Evolutionary conservation across 2,888 invertebrate species (phyloP).

Genomic region (Kuschelorhynchus macadamiae): DNA sequence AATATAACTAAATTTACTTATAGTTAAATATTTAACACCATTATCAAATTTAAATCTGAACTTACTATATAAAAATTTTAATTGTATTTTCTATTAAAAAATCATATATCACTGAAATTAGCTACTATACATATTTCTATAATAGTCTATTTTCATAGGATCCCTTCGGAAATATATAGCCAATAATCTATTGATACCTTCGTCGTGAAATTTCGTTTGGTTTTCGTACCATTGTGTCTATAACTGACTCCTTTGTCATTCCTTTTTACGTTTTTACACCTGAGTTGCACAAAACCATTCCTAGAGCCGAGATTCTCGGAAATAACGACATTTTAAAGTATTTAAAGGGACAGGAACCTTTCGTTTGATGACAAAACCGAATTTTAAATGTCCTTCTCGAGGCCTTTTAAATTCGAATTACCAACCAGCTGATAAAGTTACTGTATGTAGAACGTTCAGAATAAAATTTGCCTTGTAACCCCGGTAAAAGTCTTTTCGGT

Average conservation of each 20-base stretch:
- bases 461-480: constrained; percentile 4
- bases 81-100: too few relatives aligned
- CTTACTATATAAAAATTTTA: too few relatives aligned
- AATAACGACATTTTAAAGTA: constrained; percentile 30
- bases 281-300: constrained; percentile 61
- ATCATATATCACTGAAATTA: background rate
- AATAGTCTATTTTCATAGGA: constrained; percentile 18
- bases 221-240: constrained; percentile 39
- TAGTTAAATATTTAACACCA: too few relatives aligned
- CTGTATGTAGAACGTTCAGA: background rate
- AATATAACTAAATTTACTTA: too few relatives aligned
- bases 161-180: constrained; percentile 30
- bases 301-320: constrained; percentile 27
- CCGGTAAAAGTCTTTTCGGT: too few relatives aligned
- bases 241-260: constrained; percentile 54
- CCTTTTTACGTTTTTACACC: constrained; percentile 58
- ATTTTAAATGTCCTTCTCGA: constrained; percentile 5
- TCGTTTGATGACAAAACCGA: background rate
- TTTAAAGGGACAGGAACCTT: constrained; percentile 21
- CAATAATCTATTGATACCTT: constrained; percentile 33
- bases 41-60: too few relatives aligned
- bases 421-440: background rate
- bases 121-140: constrained; percentile 1
- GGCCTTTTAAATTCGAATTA: background rate
- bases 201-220: constrained; percentile 36